Evolutionary conservation across 2,797 vertebrate species (phyloP).

Genomic region (Hoplostethus mediterraneus): DNA sequence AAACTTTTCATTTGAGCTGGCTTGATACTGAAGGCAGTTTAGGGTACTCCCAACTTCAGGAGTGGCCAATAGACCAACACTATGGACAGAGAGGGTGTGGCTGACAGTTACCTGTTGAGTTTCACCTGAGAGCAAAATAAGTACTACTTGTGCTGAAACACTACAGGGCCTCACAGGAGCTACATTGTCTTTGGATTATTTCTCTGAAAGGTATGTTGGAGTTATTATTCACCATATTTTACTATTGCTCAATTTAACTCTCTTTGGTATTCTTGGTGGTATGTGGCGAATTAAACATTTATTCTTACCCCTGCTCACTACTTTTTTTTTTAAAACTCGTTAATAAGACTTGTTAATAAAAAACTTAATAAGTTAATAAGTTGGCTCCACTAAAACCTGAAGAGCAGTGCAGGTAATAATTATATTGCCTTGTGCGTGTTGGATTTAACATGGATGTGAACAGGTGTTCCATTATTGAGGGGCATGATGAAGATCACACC

Average conservation of each 20-base stretch:
- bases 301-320: constrained; percentile 3
- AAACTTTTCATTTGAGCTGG: background rate
- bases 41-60: constrained; percentile 22
- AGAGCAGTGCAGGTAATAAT: background rate
- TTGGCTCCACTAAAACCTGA: background rate
- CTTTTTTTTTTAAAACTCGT: no score
- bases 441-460: constrained; percentile 6
- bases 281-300: background rate
- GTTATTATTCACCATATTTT: background rate
- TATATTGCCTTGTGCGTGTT: background rate
- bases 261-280: constrained; percentile 1
- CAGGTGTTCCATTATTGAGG: background rate
- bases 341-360: no score
- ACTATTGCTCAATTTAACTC: background rate
- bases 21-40: background rate
- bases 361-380: no score
- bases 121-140: constrained; percentile 72
- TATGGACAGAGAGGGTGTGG: constrained; percentile 79
- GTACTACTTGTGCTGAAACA: constrained; percentile 22
- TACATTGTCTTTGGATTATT: constrained; percentile 44
- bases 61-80: constrained; percentile 54
- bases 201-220: constrained; percentile 61
- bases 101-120: constrained; percentile 61
- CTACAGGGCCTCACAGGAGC: constrained; percentile 17
- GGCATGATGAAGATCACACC: background rate